phyloP scores from a whole-genome alignment of 1,140 invertebrate species.

The Caenorhabditis briggsae region DNA sequence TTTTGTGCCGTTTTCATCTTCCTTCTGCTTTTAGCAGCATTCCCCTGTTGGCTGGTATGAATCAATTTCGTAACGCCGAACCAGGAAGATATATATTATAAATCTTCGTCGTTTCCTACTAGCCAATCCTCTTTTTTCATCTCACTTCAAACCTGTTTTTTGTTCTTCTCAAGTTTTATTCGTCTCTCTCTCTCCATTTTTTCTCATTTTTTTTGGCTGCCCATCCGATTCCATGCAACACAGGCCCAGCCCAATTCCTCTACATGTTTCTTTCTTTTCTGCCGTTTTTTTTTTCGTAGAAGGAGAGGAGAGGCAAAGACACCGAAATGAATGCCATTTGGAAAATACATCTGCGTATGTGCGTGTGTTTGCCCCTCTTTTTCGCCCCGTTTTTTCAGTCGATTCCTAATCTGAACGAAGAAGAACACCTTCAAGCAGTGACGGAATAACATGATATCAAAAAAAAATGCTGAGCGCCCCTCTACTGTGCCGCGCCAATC shows the following conservation, averaged over 20 bases:
- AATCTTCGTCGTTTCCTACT: not conserved
- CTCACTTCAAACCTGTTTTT: constrained; percentile 41
- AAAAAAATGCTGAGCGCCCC: not conserved
- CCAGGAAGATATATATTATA: constrained; percentile 39
- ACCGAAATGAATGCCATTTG: constrained; percentile 17
- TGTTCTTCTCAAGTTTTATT: constrained; percentile 35
- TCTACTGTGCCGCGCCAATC: not conserved
- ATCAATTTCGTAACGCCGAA: not conserved
- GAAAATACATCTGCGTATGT: constrained; percentile 15
- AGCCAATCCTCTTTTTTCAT: not conserved
- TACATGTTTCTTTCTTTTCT: constrained; percentile 31
- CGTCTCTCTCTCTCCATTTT: not conserved
- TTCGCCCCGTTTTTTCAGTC: not conserved
- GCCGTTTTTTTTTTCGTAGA: not conserved
- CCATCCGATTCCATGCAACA: constrained; percentile 29
- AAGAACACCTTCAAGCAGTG: constrained; percentile 11
- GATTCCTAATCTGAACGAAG: constrained; percentile 40
- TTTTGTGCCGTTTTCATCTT: too few species aligned
- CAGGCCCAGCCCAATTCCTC: not conserved
- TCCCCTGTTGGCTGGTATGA: too few species aligned
- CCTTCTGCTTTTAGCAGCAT: too few species aligned
- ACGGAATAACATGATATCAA: not conserved
- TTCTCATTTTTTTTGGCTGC: not conserved
- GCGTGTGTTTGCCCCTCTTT: not conserved
- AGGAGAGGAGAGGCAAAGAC: not conserved